Conservation (phyloP, 2,888 invertebrate genomes). For the Eretmocerus hayati region DNA sequence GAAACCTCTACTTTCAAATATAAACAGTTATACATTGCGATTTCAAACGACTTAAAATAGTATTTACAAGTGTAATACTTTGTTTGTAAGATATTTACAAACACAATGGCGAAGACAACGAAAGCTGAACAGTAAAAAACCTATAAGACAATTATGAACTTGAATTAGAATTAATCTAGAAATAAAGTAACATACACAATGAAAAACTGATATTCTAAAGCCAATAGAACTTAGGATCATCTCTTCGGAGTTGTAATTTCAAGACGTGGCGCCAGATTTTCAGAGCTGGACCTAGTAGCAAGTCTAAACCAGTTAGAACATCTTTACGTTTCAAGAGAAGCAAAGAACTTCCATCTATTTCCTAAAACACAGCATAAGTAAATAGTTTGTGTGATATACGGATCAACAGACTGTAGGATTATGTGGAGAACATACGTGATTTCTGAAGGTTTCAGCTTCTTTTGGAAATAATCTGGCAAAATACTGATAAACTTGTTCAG, state of each 20-base stretch:
- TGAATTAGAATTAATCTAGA: no score
- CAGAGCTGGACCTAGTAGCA: conserved; percentile 82
- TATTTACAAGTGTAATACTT: conserved; percentile 17
- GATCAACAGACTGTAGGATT: no score
- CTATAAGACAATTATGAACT: no score
- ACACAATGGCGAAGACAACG: no score
- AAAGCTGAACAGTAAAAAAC: no score
- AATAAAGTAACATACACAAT: neutral
- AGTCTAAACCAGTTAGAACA: conserved; percentile 71
- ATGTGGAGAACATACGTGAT: conserved; percentile 67
- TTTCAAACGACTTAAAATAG: neutral
- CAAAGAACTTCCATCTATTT: conserved; percentile 85
- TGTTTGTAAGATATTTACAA: conserved; percentile 10
- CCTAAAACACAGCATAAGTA: conserved; percentile 54
- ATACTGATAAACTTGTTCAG: conserved; percentile 75
- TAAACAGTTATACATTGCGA: no score
- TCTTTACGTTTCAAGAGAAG: conserved; percentile 78
- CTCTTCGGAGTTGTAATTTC: conserved; percentile 71
- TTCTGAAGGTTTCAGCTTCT: conserved; percentile 72
- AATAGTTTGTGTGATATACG: no score
- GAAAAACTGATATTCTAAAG: conserved; percentile 46
- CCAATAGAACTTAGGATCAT: conserved; percentile 68
- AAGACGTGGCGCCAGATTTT: conserved; percentile 77
- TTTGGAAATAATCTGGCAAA: conserved; percentile 71
- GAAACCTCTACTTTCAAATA: conserved; percentile 5